Percentiles rank a stretch among this genome's conserved stretches.
Conservation (phyloP, 2,888 invertebrate species). For the Achlya flavicornis region DNA sequence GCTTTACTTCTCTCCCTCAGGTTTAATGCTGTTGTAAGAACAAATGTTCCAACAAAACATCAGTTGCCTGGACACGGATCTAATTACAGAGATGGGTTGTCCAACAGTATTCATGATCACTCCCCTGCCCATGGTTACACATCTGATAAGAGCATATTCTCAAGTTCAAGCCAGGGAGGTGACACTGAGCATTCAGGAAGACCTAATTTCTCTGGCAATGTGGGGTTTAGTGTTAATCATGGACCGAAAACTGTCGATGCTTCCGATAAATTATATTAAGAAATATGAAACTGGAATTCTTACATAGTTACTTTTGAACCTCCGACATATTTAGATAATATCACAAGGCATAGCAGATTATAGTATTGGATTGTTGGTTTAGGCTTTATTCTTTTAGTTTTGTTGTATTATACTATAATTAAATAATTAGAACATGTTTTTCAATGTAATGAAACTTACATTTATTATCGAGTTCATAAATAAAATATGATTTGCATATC, state of each 20-base stretch:
- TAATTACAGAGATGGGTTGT: slow-evolving; percentile 35
- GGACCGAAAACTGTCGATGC: slow-evolving; percentile 28
- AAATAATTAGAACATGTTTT: neutral
- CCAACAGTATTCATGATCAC: slow-evolving; percentile 28
- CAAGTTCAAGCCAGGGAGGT: slow-evolving; percentile 21
- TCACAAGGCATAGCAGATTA: neutral
- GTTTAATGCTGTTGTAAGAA: slow-evolving; percentile 69
- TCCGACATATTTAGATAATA: neutral
- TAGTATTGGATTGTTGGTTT: too few relatives aligned
- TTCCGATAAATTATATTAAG: slow-evolving; percentile 18
- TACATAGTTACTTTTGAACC: neutral
- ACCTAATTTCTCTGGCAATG: slow-evolving; percentile 33
- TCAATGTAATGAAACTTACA: slow-evolving; percentile 6
- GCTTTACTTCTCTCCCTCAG: slow-evolving; percentile 34
- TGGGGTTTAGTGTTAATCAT: slow-evolving; percentile 59
- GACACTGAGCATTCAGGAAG: slow-evolving; percentile 33
- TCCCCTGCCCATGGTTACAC: slow-evolving; percentile 34
- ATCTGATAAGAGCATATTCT: slow-evolving; percentile 21
- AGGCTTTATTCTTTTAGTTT: neutral
- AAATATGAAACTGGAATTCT: slow-evolving; percentile 20
- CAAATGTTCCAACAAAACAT: slow-evolving; percentile 57
- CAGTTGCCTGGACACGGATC: slow-evolving; percentile 41
- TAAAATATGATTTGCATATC: slow-evolving; percentile 19
- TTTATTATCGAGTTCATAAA: slow-evolving; percentile 13
- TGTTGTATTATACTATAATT: neutral